Evolutionary conservation across 1,140 invertebrate species (phyloP).

Genomic region (Octopus sinensis): DNA sequence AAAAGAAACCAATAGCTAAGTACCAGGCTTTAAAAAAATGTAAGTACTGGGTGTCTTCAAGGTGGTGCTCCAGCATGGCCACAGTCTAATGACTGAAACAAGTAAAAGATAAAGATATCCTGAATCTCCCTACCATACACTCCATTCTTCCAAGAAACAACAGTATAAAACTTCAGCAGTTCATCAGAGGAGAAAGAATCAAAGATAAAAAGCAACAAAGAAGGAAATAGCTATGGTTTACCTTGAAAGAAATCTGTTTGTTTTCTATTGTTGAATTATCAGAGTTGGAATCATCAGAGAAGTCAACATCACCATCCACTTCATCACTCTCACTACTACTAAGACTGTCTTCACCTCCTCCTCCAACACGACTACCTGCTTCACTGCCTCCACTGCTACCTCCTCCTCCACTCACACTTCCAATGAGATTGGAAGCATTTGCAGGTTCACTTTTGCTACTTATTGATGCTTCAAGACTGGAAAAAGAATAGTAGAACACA

Average conservation of each 20-base stretch:
- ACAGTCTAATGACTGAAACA: neutral
- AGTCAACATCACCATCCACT: constrained; percentile 34
- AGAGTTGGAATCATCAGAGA: constrained; percentile 26
- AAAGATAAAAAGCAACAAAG: neutral
- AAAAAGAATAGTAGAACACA: neutral
- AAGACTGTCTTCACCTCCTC: constrained; percentile 24
- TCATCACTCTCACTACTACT: constrained; percentile 31
- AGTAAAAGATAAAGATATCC: neutral
- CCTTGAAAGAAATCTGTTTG: constrained; percentile 32
- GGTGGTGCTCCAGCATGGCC: neutral
- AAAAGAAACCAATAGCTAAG: no score
- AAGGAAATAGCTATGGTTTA: constrained; percentile 10
- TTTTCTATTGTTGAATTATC: constrained; percentile 21
- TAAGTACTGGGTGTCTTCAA: neutral
- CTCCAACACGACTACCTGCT: neutral
- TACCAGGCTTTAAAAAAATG: no score
- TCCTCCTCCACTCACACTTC: neutral
- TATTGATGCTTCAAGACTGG: neutral
- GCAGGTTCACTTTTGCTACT: neutral
- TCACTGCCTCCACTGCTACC: constrained; percentile 20
- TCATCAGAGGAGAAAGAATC: neutral
- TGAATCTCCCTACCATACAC: neutral
- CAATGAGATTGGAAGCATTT: neutral
- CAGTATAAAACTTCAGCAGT: neutral
- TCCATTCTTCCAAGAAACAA: neutral